phyloP scores from a whole-genome alignment of 2,113 vertebrate species.

The Hippocampus zosterae region DNA sequence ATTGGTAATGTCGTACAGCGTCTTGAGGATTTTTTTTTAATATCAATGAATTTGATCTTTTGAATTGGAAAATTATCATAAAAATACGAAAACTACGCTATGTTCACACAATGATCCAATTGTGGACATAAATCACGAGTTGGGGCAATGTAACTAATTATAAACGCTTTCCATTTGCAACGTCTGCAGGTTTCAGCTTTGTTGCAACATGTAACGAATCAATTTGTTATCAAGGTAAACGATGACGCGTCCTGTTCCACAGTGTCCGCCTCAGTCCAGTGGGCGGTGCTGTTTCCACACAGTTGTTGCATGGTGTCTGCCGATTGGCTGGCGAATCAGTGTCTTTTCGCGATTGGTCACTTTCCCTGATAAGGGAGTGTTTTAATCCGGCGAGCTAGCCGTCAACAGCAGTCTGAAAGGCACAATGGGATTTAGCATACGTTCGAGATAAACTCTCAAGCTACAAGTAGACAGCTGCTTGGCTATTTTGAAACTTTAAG shows the following conservation, averaged over 20 bases:
- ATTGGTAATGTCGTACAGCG: no score
- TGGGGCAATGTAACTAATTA: background rate
- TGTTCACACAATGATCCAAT: constrained; percentile 13
- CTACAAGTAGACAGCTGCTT: constrained; percentile 1
- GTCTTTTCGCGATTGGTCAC: constrained; percentile 33
- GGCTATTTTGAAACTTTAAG: constrained; percentile 4
- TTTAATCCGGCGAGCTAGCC: constrained; percentile 30
- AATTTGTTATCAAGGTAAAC: constrained; percentile 26
- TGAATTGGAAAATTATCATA: constrained; percentile 9
- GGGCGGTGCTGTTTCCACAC: background rate
- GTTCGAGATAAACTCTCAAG: background rate
- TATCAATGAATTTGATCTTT: background rate
- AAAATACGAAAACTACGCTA: constrained; percentile 12
- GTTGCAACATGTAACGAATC: background rate
- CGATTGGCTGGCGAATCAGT: constrained; percentile 34
- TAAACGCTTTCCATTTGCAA: background rate
- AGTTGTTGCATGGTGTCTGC: background rate
- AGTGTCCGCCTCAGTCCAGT: constrained; percentile 32
- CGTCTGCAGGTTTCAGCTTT: background rate
- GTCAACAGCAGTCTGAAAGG: constrained; percentile 40
- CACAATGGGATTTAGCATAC: constrained; percentile 34
- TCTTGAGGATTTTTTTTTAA: background rate
- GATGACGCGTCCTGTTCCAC: constrained; percentile 62
- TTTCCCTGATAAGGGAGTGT: background rate
- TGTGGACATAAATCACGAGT: background rate